Evolutionary conservation across 2,888 invertebrate species (phyloP), one percentile per base, ranked within the genome.

Genomic region (Tetragnatha montana): DNA sequence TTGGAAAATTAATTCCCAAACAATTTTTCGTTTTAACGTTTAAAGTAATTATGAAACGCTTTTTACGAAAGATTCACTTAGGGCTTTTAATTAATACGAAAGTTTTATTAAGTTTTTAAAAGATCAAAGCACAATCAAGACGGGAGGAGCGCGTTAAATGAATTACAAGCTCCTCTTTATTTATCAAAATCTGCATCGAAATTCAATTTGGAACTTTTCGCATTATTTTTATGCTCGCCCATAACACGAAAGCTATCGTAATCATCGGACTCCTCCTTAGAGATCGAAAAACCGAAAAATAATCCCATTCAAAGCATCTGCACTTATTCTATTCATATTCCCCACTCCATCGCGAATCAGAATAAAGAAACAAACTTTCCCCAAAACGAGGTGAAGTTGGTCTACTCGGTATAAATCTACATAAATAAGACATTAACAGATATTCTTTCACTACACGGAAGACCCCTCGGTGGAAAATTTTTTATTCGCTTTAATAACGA

Each of bases 381-480:
- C 7, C 17, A 51, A 22, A 81, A 70, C 22, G 69, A 81, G 22
- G 12, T 78, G 21, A 51, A 19, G 22, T 19, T 74, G 47, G 47
- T 76, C 50, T 75, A 84, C 68, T 21, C 50, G 8, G 75, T 68
- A 84, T 60, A 76, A 69, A 84, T 84, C 76, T 84, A 35, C 83
- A 84, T 84, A 84, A 84, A 84, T 76, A 75, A 75, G 22, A 47
- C 83, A 76, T 76, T 68, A 84, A 76, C 51, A 17, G 81, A 21
- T 81, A 19, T 81, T 81, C 19, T 21, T 82, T 74, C 22, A 14
- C 14, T 19, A 8, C n/a, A n/a, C 17, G 12, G 14, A 73, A 10
- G 19, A 71, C 22, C 51, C 73, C 50, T 74, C 22, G 50, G 50
- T 3, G 12, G 4, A 22, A n/a, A 21, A 19, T 74, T 81, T 81